Base-by-base conservation (phyloP, 2,797 vertebrate genomes). In the Sebastes elongatus region DNA sequence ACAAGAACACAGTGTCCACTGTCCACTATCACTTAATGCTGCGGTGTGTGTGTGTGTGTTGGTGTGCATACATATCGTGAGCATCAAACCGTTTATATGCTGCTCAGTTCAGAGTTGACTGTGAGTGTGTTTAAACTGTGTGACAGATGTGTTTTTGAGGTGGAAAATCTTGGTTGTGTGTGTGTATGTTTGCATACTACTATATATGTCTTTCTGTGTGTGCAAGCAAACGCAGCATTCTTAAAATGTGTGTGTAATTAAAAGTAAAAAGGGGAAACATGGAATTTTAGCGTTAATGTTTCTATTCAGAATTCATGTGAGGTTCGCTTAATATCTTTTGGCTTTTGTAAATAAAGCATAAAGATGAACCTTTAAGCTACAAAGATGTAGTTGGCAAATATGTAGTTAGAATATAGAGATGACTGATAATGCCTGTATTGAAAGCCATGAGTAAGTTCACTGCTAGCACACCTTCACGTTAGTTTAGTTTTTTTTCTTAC, bases 361-460 rank as follows among this genome's bases (percentile, higher is more conserved):
- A 70, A 80, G 64, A 64, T 63, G 2, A 57, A 49, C 3, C 7
- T 56, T 25, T 74, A 46, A 5, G 78, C 30, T 32, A 38, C 14
- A 57, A 22, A 53, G 20, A 53, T 55, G 23, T 23, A 52, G 60
- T 59, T 13, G 1, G 13, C 18, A 76, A 46, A 70, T 18, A 28
- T 20, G 11, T 27, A 25, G 16, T 55, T 27, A 49, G 1, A 68
- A 13, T 3, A 53, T 22, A 35, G 30, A 63, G 53, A 73, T 33
- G 71, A 66, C 23, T 13, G 20, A 69, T 33, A 14, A 55, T 0
- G 46, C 25, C 16, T 55, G 18, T 8, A 25, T 18, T 93, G 90
- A 67, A 71, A 75, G 46, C 55, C 93, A 93, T 85, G 25, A 89
- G 80, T 92, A 78, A 77, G 69, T 91, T 84, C 86, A 91, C 84